Evolutionary conservation across 92 coral and sea anemone species (phyloP).

Genomic region (Phenganax subtilis): DNA sequence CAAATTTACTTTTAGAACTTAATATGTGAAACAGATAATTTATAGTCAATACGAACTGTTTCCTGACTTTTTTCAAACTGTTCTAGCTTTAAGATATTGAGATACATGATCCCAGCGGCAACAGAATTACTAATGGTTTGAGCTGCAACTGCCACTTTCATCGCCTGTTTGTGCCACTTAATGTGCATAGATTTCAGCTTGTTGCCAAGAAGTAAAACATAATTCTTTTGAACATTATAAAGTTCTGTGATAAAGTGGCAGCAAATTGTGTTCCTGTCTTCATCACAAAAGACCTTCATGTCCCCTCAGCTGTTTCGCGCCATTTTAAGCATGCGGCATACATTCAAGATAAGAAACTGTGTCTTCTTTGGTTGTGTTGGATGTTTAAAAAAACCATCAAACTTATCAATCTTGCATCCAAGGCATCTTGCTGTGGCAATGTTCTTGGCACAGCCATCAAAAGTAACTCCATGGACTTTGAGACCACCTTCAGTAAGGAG

Average conservation of each 20-base stretch:
- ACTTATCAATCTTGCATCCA: neutral
- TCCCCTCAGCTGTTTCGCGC: too few relatives aligned
- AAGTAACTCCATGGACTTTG: slow-evolving; percentile 1
- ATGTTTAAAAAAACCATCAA: neutral
- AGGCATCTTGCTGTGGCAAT: neutral
- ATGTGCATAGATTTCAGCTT: too few relatives aligned
- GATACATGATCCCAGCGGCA: too few relatives aligned
- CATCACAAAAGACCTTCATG: neutral
- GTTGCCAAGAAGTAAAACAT: neutral
- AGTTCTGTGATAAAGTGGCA: neutral
- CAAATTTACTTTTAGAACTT: too few relatives aligned
- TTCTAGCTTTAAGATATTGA: too few relatives aligned
- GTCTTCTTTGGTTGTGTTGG: too few relatives aligned
- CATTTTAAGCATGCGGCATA: neutral
- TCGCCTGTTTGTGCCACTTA: too few relatives aligned
- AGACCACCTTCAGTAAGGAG: slow-evolving; percentile 2
- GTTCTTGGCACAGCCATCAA: neutral
- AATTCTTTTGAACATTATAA: neutral
- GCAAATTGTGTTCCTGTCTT: neutral
- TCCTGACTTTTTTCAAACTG: too few relatives aligned
- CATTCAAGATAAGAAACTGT: neutral
- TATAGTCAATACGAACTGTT: too few relatives aligned
- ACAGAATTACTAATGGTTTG: too few relatives aligned
- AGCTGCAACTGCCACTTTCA: too few relatives aligned
- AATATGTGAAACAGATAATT: too few relatives aligned